Percentiles rank a stretch among this genome's conserved stretches.
phyloP scores from a whole-genome alignment of 2,888 invertebrate genomes.

The Sicus ferrugineus region DNA sequence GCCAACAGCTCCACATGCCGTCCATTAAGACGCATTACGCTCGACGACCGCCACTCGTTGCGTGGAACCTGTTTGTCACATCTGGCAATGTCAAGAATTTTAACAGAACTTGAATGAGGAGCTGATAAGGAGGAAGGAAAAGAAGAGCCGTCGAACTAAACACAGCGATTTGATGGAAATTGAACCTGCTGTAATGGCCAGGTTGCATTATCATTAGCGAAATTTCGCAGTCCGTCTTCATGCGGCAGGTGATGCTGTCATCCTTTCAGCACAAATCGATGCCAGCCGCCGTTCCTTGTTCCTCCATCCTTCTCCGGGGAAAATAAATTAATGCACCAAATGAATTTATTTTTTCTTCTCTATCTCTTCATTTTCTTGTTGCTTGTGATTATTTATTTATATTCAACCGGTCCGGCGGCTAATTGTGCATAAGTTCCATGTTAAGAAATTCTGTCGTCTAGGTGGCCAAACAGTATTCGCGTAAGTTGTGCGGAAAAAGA shows the following conservation, averaged over 20 bases:
- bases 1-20: background rate
- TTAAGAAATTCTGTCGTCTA: background rate
- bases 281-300: background rate
- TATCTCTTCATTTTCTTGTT: background rate
- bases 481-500: too few relatives aligned
- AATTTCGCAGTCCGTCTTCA: background rate
- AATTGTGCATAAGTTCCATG: background rate
- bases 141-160: background rate
- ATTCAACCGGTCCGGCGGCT: background rate
- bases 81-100: background rate
- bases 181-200: background rate
- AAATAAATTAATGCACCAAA: background rate
- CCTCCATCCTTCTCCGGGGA: slow-evolving; percentile 2
- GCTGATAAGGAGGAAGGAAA: background rate
- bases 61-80: background rate
- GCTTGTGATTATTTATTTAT: background rate
- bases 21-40: slow-evolving; percentile 18
- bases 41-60: background rate
- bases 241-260: background rate
- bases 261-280: slow-evolving; percentile 1
- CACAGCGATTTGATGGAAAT: slow-evolving; percentile 12
- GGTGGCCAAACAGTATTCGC: background rate
- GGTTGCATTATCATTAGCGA: slow-evolving; percentile 8
- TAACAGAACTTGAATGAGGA: slow-evolving; percentile 8
- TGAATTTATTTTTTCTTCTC: background rate